A percentile compares a stretch with the other conserved stretches of the same genome.
Conservation (phyloP, 2,888 invertebrate species). For the Eugnorisma glareosa region DNA sequence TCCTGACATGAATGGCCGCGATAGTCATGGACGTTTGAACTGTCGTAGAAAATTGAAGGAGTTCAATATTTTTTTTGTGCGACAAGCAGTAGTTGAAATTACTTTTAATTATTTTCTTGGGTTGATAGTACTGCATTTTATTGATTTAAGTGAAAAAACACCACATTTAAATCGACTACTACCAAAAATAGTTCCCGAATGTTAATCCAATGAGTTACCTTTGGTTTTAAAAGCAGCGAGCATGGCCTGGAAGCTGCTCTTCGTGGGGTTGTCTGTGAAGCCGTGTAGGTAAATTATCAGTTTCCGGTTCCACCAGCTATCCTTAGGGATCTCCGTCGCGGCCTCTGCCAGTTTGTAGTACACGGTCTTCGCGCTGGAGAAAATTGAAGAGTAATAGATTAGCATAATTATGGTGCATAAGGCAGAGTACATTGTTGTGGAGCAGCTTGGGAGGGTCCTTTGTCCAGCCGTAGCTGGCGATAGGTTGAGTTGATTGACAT, state of each 20-base stretch:
- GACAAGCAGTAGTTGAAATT: too few species aligned
- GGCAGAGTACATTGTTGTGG: background rate
- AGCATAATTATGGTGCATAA: background rate
- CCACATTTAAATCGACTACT: background rate
- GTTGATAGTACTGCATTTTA: too few species aligned
- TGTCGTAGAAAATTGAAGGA: too few species aligned
- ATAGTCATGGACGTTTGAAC: too few species aligned
- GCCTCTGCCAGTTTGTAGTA: slow-evolving; percentile 33
- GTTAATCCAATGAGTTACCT: background rate
- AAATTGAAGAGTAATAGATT: background rate
- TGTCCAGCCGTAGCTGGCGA: background rate
- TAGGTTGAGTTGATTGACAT: too few species aligned
- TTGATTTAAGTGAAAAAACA: too few species aligned
- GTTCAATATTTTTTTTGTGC: too few species aligned
- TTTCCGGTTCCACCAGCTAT: slow-evolving; percentile 8
- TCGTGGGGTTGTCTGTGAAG: slow-evolving; percentile 67
- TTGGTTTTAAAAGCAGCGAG: slow-evolving; percentile 53
- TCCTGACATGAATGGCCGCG: too few species aligned
- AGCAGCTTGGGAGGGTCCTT: background rate
- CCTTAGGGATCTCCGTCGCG: background rate
- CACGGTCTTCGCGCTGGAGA: slow-evolving; percentile 28
- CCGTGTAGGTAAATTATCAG: slow-evolving; percentile 68
- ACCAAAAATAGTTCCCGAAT: background rate
- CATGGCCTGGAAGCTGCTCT: slow-evolving; percentile 61
- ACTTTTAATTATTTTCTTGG: too few species aligned